Percentiles rank a stretch among this genome's conserved stretches.
These are phyloP conservation scores for Drosophila kikkawai DNA, from an alignment of 1,140 invertebrate genomes.

Conservation along the genomic window DNA sequence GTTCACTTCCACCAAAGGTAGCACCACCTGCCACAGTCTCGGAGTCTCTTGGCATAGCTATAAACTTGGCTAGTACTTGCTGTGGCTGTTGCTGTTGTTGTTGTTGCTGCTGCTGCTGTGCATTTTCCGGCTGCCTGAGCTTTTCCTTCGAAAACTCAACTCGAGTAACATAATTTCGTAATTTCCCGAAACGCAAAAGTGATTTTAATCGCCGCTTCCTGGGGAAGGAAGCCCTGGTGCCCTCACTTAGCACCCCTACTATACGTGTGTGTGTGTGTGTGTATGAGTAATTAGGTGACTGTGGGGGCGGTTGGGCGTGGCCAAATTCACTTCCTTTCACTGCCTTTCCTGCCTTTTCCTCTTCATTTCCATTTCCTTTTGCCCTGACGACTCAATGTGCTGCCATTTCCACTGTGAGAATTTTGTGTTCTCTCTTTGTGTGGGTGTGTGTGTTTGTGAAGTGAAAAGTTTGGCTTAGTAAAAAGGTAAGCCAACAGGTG, in stretches of 20 bases:
- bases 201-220: conserved; percentile 78
- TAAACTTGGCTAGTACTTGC: conserved; percentile 4
- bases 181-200: conserved; percentile 74
- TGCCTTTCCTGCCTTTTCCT: conserved; percentile 1
- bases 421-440: background rate
- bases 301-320: conserved; percentile 27
- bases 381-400: conserved; percentile 37
- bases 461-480: background rate
- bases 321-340: conserved; percentile 14
- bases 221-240: conserved; percentile 30
- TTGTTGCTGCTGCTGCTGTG: conserved; percentile 36
- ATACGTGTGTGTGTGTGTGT: conserved; percentile 1
- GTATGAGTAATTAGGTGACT: conserved; percentile 41
- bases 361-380: conserved; percentile 16
- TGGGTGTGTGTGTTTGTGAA: background rate
- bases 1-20: conserved; percentile 12
- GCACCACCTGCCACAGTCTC: conserved; percentile 60
- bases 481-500: conserved; percentile 35
- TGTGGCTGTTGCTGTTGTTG: conserved; percentile 2
- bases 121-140: conserved; percentile 71
- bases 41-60: conserved; percentile 14
- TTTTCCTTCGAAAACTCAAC: conserved; percentile 28
- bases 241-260: conserved; percentile 17
- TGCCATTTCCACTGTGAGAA: conserved; percentile 40
- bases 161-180: conserved; percentile 78